Conservation (phyloP, 2,797 vertebrate species). For the Hydrophis major region DNA sequence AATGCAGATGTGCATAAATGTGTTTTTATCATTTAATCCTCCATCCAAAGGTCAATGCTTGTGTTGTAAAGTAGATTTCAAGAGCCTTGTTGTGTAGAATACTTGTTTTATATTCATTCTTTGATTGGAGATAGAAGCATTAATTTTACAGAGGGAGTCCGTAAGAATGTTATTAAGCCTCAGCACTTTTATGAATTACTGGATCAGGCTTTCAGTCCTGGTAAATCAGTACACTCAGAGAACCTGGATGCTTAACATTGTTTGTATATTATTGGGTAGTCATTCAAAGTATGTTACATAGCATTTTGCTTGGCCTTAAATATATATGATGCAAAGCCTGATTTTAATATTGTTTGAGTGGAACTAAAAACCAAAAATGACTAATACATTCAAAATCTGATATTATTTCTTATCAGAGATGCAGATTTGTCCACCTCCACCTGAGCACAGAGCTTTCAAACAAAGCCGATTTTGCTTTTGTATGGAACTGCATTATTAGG, state of each 20-base stretch:
- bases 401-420: not conserved
- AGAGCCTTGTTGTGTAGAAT: not conserved
- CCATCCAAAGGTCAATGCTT: not conserved
- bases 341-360: not conserved
- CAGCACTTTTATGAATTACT: constrained; percentile 16
- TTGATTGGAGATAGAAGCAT: not conserved
- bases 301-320: not conserved
- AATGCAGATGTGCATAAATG: not conserved
- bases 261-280: not conserved
- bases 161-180: constrained; percentile 2
- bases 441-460: not conserved
- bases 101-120: not conserved
- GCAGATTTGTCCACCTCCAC: not conserved
- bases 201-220: not conserved
- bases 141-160: not conserved
- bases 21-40: not conserved
- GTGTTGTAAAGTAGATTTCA: not conserved
- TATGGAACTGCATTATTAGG: not conserved
- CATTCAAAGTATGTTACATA: not conserved
- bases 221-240: not conserved
- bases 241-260: not conserved
- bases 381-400: not conserved
- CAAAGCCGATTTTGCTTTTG: not conserved
- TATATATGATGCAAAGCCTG: not conserved
- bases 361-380: not conserved